Evolutionary conservation across 2,113 vertebrate species (phyloP).

Genomic region (Vimba vimba): DNA sequence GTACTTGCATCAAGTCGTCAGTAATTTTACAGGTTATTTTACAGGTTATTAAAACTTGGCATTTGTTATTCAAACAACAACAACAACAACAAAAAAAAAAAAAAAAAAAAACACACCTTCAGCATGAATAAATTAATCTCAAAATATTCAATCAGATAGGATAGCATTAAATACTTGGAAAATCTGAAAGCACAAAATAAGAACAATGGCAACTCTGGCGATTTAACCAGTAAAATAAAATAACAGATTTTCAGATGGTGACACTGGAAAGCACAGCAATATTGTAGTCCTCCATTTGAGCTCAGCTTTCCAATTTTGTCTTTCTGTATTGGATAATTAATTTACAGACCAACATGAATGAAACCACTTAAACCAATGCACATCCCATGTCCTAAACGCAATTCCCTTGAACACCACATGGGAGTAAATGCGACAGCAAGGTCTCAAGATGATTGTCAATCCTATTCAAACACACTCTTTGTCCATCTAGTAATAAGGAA

Average conservation of each 20-base stretch:
- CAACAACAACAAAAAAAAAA: no score
- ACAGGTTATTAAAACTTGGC: background rate
- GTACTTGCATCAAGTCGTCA: background rate
- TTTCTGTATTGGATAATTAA: background rate
- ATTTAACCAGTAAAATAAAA: background rate
- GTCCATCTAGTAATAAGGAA: slow-evolving; percentile 6
- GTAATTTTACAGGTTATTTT: background rate
- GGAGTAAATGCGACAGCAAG: background rate
- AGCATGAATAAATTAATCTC: background rate
- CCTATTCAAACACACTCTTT: background rate
- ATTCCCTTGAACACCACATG: background rate
- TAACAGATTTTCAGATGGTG: background rate
- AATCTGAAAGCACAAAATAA: slow-evolving; percentile 14
- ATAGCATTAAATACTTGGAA: background rate
- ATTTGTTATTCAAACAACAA: background rate
- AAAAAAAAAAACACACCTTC: background rate
- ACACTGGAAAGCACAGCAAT: background rate
- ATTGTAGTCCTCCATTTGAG: background rate
- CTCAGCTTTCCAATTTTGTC: background rate
- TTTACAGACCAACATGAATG: background rate
- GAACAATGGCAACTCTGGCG: background rate
- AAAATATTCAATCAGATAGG: background rate
- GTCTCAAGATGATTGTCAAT: background rate
- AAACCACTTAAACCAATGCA: background rate
- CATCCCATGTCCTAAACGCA: background rate